Base-by-base conservation (phyloP, 1,140 invertebrate genomes). In the Monochamus saltuarius region DNA sequence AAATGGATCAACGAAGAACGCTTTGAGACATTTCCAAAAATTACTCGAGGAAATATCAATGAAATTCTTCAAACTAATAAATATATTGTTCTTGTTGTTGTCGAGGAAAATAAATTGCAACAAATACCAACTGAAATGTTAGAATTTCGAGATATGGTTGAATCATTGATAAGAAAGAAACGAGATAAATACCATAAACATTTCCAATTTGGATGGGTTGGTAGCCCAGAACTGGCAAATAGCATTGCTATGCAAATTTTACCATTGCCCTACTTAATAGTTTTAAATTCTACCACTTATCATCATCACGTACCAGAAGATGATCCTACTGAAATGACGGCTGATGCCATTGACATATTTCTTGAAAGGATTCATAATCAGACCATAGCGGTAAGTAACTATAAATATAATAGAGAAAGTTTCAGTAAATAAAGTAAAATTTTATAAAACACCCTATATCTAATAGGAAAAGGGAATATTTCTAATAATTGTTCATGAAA, bases 181-280 rank as follows among this genome's bases (percentile, higher is more conserved):
- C 82, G 88, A 58, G 82, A 87, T 58, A 87, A 89, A 60, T 90
- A 92, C 72, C 91, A 94, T 69, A 83, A 87, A 43, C 75, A 86
- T 70, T 95, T 96, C 75, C 91, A 96, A 75, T 97, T 97, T 83
- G 94, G 94, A 29, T 97, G 94, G 94, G 84, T 89, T 75, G 91
- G 90, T 0, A 89, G 82, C 67, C 88, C 90, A 13, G 89, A 92
- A 35, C 77, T 97, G 65, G 91, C 92, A 6, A 96, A 95, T 80
- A 90, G 89, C 42, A 92, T 98, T 73, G 92, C 92, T 1, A 92
- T 97, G 88, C 86, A 85, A 64, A 82, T 87, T 45, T 77, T 95
- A 60, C 85, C 90, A 7, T 79, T 94, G 39, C 95, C 95, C 6
- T 89, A 92, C 79, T 76, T 97, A 42, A 79, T 98, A 37, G 91